A percentile compares a stretch with the other conserved stretches of the same genome.
Evolutionary conservation across 2,888 invertebrate species (phyloP).

Genomic region (Orthosia incerta): DNA sequence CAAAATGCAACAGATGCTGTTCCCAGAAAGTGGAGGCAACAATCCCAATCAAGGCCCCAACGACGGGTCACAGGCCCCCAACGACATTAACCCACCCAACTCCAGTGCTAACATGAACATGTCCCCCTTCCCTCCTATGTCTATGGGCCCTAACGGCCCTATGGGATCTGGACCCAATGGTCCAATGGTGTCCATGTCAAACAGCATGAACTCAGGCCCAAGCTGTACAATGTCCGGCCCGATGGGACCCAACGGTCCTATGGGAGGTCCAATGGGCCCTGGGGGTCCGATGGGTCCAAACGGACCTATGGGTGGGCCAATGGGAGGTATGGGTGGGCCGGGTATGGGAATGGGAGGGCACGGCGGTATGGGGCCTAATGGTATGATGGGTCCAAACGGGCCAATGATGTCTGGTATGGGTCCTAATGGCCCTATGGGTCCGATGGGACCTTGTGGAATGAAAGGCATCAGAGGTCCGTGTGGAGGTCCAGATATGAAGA

Average conservation of each 20-base stretch:
- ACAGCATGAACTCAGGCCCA: slow-evolving; percentile 85
- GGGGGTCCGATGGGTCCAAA: slow-evolving; percentile 84
- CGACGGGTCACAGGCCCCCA: slow-evolving; percentile 80
- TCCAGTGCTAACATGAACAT: slow-evolving; percentile 85
- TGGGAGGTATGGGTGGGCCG: slow-evolving; percentile 82
- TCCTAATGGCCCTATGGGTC: slow-evolving; percentile 89
- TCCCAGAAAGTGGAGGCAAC: slow-evolving; percentile 93
- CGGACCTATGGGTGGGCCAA: slow-evolving; percentile 78
- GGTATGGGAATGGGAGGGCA: slow-evolving; percentile 83
- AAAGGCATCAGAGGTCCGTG: slow-evolving; percentile 87
- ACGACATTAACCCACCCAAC: slow-evolving; percentile 85
- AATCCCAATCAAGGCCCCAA: slow-evolving; percentile 79
- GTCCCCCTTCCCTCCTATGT: slow-evolving; percentile 85
- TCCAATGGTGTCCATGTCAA: slow-evolving; percentile 88
- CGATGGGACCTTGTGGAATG: slow-evolving; percentile 90
- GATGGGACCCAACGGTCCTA: slow-evolving; percentile 80
- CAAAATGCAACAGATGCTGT: slow-evolving; percentile 98
- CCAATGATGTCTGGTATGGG: slow-evolving; percentile 88
- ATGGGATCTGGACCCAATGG: slow-evolving; percentile 87
- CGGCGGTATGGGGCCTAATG: slow-evolving; percentile 85
- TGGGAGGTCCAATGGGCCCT: slow-evolving; percentile 80
- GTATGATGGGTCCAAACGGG: slow-evolving; percentile 89
- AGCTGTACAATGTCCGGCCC: slow-evolving; percentile 89
- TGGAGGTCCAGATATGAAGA: slow-evolving; percentile 89
- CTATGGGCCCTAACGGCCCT: slow-evolving; percentile 85